Evolutionary conservation across 2,888 invertebrate species (phyloP), one percentile per base, ranked within the genome.

Genomic region (Harmothoe impar): DNA sequence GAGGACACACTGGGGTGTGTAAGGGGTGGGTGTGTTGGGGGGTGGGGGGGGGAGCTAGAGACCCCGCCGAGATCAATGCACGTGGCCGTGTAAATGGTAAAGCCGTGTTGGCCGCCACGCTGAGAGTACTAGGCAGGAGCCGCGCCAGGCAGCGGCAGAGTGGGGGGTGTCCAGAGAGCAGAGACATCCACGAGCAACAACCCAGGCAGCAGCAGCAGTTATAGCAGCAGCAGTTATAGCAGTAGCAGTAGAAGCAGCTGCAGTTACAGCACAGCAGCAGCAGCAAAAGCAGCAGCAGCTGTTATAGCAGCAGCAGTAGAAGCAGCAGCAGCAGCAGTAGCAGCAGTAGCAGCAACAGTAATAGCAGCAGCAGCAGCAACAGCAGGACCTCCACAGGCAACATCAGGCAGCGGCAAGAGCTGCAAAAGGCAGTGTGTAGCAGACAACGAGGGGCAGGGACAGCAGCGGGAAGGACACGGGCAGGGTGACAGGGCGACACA

Each of bases 71-170:
- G 68, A 68, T 68, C 68, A 68, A 68, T 68, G n/a, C 5, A n/a
- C 17, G 68, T n/a, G 15, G 17, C 5, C 68, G 68, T 68, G 68
- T 68, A 68, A 68, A 68, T 68, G 68, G 68, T 68, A 68, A 68
- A 68, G 68, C 68, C 68, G 15, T 68, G 68, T 68, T 68, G 68
- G 68, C 68, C n/a, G n/a, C n/a, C n/a, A n/a, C n/a, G n/a, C n/a
- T n/a, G n/a, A n/a, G n/a, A n/a, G 68, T 68, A 23, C 5, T n/a
- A n/a, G n/a, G 68, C 15, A 68, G 68, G 12, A 68, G 68, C n/a
- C 5, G 54, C 54, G 17, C 17, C 17, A 7, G 68, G 12, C n/a
- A 68, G 68, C 5, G 68, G 54, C 54, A n/a, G 68, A 68, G n/a
- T 15, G 68, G 68, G 17, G 68, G n/a, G 68, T 68, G 20, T 12